phyloP scores from a whole-genome alignment of 2,888 invertebrate genomes.

The Cryptus armator region DNA sequence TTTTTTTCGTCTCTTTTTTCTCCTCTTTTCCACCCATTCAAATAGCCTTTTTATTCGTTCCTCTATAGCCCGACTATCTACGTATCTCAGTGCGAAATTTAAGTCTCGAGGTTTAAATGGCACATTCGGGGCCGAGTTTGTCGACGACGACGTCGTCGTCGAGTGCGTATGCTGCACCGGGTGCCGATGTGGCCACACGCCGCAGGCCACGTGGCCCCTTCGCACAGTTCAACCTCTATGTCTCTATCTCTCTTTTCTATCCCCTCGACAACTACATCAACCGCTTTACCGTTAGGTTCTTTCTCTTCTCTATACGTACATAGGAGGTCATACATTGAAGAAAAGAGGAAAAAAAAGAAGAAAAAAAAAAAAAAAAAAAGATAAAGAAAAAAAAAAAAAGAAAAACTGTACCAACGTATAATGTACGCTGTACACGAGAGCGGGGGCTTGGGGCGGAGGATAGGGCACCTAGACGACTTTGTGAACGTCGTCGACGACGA shows the following conservation, averaged over 20 bases:
- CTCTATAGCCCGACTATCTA: constrained; percentile 55
- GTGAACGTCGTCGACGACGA: constrained; percentile 62
- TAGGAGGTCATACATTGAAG: constrained; percentile 51
- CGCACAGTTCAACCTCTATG: constrained; percentile 67
- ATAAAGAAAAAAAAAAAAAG: background rate
- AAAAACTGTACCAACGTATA: constrained; percentile 41
- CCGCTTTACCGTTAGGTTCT: constrained; percentile 16
- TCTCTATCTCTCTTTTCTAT: constrained; percentile 41
- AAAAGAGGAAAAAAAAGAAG: background rate
- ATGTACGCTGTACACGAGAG: constrained; percentile 36
- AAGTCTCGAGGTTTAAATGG: constrained; percentile 68
- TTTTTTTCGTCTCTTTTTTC: constrained; percentile 38
- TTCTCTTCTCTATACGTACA: background rate
- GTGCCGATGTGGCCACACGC: constrained; percentile 78
- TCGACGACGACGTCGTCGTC: constrained; percentile 46
- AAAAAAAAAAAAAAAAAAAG: background rate
- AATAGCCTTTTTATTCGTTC: constrained; percentile 36
- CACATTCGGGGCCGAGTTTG: constrained; percentile 63
- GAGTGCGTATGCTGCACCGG: constrained; percentile 49
- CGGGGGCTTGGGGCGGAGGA: constrained; percentile 49
- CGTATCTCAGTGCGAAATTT: constrained; percentile 69
- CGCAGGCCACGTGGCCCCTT: constrained; percentile 83
- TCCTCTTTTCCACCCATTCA: constrained; percentile 47
- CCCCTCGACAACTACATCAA: constrained; percentile 45
- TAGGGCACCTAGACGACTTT: constrained; percentile 63